Percentiles rank a stretch among this genome's conserved stretches.
Conservation (phyloP, 1,140 invertebrate species). For the Cyrtorhinus lividipennis region DNA sequence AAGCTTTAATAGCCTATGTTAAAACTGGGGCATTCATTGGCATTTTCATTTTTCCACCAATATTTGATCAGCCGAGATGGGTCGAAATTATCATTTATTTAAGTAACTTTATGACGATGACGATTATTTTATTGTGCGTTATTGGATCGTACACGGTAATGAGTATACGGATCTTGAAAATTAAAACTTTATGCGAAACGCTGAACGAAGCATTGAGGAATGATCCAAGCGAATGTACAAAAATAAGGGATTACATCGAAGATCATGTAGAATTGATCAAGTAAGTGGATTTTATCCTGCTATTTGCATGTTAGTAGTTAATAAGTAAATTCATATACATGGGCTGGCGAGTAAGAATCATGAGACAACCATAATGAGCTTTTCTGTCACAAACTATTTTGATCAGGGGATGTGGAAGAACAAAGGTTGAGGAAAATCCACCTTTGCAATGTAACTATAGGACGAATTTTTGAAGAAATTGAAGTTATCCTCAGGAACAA, state of each 20-base stretch:
- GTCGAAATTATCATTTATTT: neutral
- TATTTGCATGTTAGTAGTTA: neutral
- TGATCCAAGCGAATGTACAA: neutral
- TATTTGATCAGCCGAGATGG: neutral
- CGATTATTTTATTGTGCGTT: neutral
- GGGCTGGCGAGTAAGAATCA: neutral
- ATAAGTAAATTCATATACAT: neutral
- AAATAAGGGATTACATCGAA: neutral
- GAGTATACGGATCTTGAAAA: neutral
- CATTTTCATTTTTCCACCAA: neutral
- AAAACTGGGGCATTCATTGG: neutral
- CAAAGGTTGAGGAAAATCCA: too few relatives aligned
- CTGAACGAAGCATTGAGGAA: neutral
- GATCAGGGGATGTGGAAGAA: too few relatives aligned
- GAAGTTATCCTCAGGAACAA: too few relatives aligned
- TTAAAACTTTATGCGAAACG: neutral
- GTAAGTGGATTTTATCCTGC: neutral
- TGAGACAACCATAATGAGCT: too few relatives aligned
- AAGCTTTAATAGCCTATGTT: neutral
- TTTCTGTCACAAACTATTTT: too few relatives aligned
- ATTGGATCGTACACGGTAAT: neutral
- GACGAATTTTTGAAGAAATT: too few relatives aligned
- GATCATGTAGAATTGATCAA: neutral
- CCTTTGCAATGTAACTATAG: too few relatives aligned
- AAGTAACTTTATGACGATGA: neutral